Conservation (phyloP, 2,888 invertebrate genomes). For the Amblyteles armatorius region DNA sequence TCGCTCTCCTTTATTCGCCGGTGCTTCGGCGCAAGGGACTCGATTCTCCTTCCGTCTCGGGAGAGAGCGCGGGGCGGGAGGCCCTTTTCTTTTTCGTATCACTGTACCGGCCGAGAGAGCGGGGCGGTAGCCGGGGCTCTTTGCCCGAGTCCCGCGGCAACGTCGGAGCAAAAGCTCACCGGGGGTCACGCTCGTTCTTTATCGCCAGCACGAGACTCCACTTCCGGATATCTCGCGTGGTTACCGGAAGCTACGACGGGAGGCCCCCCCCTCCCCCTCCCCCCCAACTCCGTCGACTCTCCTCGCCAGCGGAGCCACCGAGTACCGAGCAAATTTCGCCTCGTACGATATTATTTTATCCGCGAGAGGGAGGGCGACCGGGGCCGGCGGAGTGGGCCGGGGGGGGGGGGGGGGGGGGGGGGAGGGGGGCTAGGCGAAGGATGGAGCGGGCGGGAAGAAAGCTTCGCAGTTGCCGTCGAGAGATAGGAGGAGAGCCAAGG, state of each 20-base stretch:
- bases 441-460: constrained; percentile 40
- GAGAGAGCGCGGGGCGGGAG: neutral
- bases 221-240: constrained; percentile 66
- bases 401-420: constrained; percentile 16
- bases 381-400: no score
- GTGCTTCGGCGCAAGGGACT: neutral
- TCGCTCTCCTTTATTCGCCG: constrained; percentile 17
- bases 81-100: constrained; percentile 33
- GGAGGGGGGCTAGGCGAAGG: constrained; percentile 14
- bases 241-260: constrained; percentile 61
- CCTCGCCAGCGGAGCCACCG: constrained; percentile 17
- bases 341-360: constrained; percentile 63
- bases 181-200: constrained; percentile 64
- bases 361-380: constrained; percentile 35
- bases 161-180: constrained; percentile 32
- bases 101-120: neutral
- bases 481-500: constrained; percentile 70
- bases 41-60: constrained; percentile 3
- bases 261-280: constrained; percentile 28
- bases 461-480: constrained; percentile 60
- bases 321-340: constrained; percentile 50
- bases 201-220: constrained; percentile 64
- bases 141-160: constrained; percentile 15
- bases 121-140: neutral
- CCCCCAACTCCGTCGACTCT: constrained; percentile 5